These are phyloP conservation scores for Lithodes maja DNA, from an alignment of 2,888 invertebrate species.

Conservation along the genomic window DNA sequence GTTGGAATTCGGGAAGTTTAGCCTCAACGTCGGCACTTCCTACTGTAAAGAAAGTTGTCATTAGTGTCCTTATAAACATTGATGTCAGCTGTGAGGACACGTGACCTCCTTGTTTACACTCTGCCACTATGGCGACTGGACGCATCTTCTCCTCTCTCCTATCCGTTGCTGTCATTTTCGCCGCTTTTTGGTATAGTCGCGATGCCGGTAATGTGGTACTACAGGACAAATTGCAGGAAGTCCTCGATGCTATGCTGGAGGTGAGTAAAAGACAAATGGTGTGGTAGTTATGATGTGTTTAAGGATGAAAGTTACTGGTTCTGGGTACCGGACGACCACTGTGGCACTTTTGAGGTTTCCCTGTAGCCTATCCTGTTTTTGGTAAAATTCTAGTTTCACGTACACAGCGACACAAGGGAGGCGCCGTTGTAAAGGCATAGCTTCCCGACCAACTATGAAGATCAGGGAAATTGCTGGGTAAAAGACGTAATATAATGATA, in stretches of 20 bases:
- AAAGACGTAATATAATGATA: no score
- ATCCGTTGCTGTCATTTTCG: conserved; percentile 23
- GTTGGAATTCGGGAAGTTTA: no score
- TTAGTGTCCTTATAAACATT: no score
- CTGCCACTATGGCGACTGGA: conserved; percentile 11
- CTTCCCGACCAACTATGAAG: no score
- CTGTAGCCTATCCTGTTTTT: neutral
- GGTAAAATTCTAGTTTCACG: no score
- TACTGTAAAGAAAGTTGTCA: no score
- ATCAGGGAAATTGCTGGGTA: no score
- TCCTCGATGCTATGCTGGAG: conserved; percentile 52
- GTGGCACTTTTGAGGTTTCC: neutral
- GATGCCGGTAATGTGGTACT: conserved; percentile 27
- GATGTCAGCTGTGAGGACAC: neutral
- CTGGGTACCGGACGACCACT: neutral
- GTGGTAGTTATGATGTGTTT: no score
- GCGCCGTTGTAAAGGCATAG: no score
- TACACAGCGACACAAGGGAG: no score
- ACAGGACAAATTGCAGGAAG: conserved; percentile 26
- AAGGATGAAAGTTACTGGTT: neutral
- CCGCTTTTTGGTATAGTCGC: conserved; percentile 41
- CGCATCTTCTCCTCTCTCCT: conserved; percentile 23
- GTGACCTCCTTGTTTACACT: neutral
- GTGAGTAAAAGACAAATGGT: neutral
- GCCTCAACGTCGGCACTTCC: no score